phyloP scores from a whole-genome alignment of 2,113 vertebrate species.

The Orientallactaga bullata region DNA sequence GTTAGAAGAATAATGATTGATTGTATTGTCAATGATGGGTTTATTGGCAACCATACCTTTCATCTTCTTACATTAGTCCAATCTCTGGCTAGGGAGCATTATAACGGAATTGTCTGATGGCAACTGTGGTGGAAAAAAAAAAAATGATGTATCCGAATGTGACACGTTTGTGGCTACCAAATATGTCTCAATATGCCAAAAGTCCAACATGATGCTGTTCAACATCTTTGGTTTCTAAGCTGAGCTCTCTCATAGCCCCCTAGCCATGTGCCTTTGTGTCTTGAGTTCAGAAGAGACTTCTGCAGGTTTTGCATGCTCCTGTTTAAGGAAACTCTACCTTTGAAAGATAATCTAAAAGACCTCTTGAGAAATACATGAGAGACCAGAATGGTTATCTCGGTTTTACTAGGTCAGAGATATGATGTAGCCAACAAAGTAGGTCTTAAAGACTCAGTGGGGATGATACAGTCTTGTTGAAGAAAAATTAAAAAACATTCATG shows the following conservation, averaged over 20 bases:
- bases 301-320: not conserved
- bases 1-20: constrained; percentile 23
- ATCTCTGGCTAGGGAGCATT: not conserved
- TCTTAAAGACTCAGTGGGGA: not conserved
- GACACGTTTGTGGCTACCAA: not conserved
- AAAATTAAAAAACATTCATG: not conserved
- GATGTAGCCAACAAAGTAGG: not conserved
- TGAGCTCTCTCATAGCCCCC: not conserved
- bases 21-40: not conserved
- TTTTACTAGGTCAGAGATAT: not conserved
- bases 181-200: not conserved
- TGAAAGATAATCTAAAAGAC: not conserved
- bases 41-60: constrained; percentile 21
- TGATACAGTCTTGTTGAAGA: not conserved
- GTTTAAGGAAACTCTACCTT: not conserved
- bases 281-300: not conserved
- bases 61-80: not conserved
- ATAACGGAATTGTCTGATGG: not conserved
- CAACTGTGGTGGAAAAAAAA: not conserved
- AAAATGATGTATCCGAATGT: not conserved
- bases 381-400: not conserved
- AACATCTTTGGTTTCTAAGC: not conserved
- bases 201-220: not conserved
- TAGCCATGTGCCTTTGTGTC: not conserved
- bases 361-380: not conserved